Conservation (phyloP, 2,797 vertebrate genomes). For the Halcyon badia region DNA sequence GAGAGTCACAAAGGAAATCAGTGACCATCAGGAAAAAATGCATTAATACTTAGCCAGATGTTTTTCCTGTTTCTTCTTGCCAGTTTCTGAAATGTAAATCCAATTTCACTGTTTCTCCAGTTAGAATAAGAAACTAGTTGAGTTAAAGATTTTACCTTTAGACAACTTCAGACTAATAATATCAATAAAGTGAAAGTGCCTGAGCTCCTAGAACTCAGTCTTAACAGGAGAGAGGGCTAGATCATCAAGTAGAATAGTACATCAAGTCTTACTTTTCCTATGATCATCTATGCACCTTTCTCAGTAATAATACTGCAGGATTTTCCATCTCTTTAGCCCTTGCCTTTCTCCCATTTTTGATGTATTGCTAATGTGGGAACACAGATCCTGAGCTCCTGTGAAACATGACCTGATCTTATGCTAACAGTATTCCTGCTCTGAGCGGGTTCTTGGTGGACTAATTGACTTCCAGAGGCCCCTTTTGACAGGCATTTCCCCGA, state of each 20-base stretch:
- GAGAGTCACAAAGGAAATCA: neutral
- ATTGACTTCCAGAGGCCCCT: too few relatives aligned
- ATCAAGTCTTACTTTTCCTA: neutral
- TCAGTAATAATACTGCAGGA: neutral
- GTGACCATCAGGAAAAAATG: neutral
- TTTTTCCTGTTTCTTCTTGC: neutral
- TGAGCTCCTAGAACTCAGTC: neutral
- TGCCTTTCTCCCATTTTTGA: neutral
- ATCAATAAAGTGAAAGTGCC: rapidly evolving
- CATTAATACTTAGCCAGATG: too few relatives aligned
- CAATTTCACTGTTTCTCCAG: neutral
- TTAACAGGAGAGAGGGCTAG: neutral
- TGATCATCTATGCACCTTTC: neutral
- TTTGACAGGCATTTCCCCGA: too few relatives aligned
- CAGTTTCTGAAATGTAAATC: conserved; percentile 6
- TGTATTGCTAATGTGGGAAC: neutral
- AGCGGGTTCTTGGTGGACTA: too few relatives aligned
- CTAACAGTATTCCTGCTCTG: neutral
- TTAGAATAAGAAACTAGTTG: neutral
- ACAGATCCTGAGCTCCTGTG: neutral
- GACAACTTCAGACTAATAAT: neutral
- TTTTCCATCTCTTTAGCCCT: neutral
- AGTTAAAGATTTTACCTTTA: neutral
- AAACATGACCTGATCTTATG: neutral
- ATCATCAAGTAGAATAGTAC: neutral